Evolutionary conservation across 2,797 vertebrate genomes (phyloP).

Genomic region (Gymnothorax reevesii): DNA sequence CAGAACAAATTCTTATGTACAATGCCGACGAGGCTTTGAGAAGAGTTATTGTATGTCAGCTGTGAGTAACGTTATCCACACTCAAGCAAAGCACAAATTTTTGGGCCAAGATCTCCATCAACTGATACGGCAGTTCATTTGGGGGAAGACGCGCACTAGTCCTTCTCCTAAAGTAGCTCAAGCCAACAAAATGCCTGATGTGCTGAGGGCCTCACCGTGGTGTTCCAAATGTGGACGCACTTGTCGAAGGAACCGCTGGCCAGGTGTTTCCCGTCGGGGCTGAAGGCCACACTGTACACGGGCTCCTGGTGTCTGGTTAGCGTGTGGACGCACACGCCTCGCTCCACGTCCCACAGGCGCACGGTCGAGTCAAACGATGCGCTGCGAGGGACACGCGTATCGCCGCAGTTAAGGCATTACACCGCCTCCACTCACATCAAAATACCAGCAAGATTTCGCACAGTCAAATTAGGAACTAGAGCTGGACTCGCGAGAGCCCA

Average conservation of each 20-base stretch:
- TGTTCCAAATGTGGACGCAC: constrained; percentile 97
- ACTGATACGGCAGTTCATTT: too few species aligned
- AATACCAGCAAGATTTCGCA: neutral
- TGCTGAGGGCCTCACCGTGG: constrained; percentile 71
- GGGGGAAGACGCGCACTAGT: neutral
- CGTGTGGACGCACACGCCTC: constrained; percentile 86
- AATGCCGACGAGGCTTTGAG: too few species aligned
- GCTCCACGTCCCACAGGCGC: constrained; percentile 91
- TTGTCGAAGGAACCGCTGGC: constrained; percentile 96
- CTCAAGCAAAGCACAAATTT: too few species aligned
- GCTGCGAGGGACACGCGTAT: constrained; percentile 55
- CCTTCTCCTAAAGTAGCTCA: neutral
- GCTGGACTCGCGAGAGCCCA: too few species aligned
- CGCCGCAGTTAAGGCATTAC: neutral
- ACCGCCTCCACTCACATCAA: neutral
- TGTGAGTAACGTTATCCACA: too few species aligned
- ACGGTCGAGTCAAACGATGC: constrained; percentile 95
- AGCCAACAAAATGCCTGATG: neutral
- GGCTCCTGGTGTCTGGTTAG: constrained; percentile 95
- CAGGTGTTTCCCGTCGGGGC: constrained; percentile 89
- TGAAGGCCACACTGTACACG: constrained; percentile 95
- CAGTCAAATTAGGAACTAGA: neutral
- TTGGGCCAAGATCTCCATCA: too few species aligned
- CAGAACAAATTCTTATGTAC: too few species aligned
- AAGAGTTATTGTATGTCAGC: too few species aligned